phyloP scores from a whole-genome alignment of 2,888 invertebrate genomes.

The Chelonus formosanus region DNA sequence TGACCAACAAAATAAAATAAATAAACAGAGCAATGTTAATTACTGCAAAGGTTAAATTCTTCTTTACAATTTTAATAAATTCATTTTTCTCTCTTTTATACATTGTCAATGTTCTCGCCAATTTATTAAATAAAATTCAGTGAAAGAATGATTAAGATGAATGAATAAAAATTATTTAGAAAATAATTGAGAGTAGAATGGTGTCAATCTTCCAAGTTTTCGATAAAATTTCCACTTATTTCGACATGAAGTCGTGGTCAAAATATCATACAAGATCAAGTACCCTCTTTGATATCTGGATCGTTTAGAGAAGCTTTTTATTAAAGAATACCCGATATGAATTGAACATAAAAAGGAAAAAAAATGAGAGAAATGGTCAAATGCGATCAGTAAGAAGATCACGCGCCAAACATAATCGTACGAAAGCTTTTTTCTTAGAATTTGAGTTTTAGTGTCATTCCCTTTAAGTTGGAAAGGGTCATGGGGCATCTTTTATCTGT shows the following conservation, averaged over 20 bases:
- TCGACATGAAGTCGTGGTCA: no score
- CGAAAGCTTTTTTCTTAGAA: constrained; percentile 23
- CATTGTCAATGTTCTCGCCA: constrained; percentile 3
- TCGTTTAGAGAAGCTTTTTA: constrained; percentile 8
- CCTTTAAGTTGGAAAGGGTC: constrained; percentile 12
- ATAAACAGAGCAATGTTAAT: background rate
- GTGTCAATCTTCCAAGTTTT: background rate
- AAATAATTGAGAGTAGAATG: background rate
- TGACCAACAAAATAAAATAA: background rate
- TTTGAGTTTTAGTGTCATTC: constrained; percentile 17
- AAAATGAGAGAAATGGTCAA: background rate
- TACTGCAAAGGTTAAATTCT: no score
- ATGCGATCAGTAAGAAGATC: constrained; percentile 56
- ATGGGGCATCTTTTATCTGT: constrained; percentile 54
- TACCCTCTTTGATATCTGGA: constrained; percentile 44
- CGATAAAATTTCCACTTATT: background rate
- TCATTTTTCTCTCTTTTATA: no score
- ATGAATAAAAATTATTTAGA: background rate
- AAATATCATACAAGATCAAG: no score
- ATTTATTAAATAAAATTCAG: background rate
- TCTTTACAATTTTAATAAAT: no score
- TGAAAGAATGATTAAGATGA: background rate
- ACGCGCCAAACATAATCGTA: constrained; percentile 57
- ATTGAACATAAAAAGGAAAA: background rate
- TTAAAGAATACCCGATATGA: background rate